Evolutionary conservation across 2,113 vertebrate species (phyloP), one percentile per base, ranked within the genome.

Genomic region (Calonectris borealis): DNA sequence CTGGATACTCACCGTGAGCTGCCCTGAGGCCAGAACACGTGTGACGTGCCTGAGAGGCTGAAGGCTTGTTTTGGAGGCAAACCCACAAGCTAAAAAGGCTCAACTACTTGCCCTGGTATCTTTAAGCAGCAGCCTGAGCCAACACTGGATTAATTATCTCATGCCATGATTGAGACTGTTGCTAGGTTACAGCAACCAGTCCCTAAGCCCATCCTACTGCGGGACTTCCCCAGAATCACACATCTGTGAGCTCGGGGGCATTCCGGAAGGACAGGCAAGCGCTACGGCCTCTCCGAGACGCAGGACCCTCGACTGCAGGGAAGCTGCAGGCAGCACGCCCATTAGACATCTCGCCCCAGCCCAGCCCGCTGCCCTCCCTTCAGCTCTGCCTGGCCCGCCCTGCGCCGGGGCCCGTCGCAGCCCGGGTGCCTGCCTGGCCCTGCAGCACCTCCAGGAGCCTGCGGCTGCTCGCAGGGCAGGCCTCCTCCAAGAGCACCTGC

Each of bases 91-190:
- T 44, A 27, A 58, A 62, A 69, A 54, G 58, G 51, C 64, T 86
- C 75, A 66, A 0, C 31, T 72, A 42, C 78, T 83, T 49, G 62
- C 22, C 54, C 75, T 46, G 46, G 11, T 80, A 26, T 80, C 66
- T 46, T 57, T 24, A 51, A 36, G 79, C 65, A 92, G 72, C 61
- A 81, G 55, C 31, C 49, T 16, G 77, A 92, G 86, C 64, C 88
- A 90, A 15, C 0, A 0, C 83, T 49, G 46, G 79, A 81, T 94
- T 86, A 92, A 90, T 95, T 60, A 48, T 5, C 86, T 81, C 62
- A 82, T 42, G 65, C 55, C 69, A 64, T 27, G 86, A 62, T 31
- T 66, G 72, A 86, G 65, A n/a, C 65, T 68, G 96, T 96, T 93
- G 90, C 96, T 94, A 95, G 88, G 95, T 68, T 90, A 94, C 92